Evolutionary conservation across 2,888 invertebrate genomes (phyloP), one percentile per base, ranked within the genome.

Genomic region (Orthosia gothica): DNA sequence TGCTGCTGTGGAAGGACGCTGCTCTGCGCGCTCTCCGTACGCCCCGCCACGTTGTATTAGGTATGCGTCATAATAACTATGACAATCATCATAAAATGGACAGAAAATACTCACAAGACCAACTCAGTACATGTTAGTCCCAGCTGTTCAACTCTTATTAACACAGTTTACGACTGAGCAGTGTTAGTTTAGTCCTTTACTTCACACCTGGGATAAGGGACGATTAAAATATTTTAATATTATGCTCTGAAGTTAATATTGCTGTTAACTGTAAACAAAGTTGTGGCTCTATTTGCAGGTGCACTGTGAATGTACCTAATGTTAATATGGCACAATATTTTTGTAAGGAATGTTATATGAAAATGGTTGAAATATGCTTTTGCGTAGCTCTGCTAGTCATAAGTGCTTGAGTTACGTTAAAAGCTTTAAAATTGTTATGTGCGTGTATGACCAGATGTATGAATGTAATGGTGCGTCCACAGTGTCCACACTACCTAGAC

Each of bases 91-190:
- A 32, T 76, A 62, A 76, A 79, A 62, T n/a, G 13, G 13, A 23
- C 45, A 62, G 45, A 79, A 55, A 45, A 62, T 26, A 47, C 20
- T 23, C 55, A 20, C 45, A 70, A 76, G 11, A 18, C 32, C 13
- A n/a, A 13, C 61, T 45, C 20, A 61, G 15, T 68, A n/a, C 18
- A 40, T 57, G 62, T 52, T 62, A 61, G 76, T 76, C 69, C 26
- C 90, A 91, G 88, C 89, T 92, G 92, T 83, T 90, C 86, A 83
- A 70, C 81, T 81, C 85, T 90, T 90, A 91, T 90, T 91, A 89
- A 88, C 88, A 88, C 83, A 86, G 84, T 91, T 92, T 91, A 92
- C 74, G 88, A 87, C 82, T 85, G 80, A 82, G 84, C 83, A 85
- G 82, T 83, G 83, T 85, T 85, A 87, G 81, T 86, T 62, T 40